phyloP scores from a whole-genome alignment of 2,888 invertebrate species.

The Cryptophagus acutangulus region DNA sequence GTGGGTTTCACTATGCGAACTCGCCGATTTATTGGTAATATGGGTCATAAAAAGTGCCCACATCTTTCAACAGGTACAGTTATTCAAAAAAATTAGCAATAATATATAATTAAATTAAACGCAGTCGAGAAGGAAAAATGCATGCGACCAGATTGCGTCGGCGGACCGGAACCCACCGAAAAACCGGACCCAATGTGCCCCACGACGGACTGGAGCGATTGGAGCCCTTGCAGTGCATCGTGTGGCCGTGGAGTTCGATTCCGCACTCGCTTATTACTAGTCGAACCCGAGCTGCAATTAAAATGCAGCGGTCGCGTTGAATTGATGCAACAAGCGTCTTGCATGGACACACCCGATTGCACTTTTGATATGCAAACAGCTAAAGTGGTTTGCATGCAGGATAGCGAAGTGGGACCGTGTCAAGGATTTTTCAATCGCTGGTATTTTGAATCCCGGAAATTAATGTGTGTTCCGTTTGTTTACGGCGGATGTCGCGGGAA shows the following conservation, averaged over 20 bases:
- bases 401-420: conserved; percentile 78
- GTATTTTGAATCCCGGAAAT: conserved; percentile 70
- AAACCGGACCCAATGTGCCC: conserved; percentile 64
- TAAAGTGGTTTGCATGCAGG: conserved; percentile 80
- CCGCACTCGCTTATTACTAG: conserved; percentile 66
- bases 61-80: conserved; percentile 59
- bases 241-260: conserved; percentile 78
- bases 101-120: no score
- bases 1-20: conserved; percentile 70
- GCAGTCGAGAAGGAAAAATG: conserved; percentile 69
- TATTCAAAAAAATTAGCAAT: background rate
- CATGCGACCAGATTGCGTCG: conserved; percentile 64
- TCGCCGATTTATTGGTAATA: conserved; percentile 67
- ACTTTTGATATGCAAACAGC: conserved; percentile 69
- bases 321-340: conserved; percentile 70
- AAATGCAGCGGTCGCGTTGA: conserved; percentile 65
- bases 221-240: conserved; percentile 86
- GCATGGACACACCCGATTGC: conserved; percentile 64
- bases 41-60: conserved; percentile 77
- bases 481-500: conserved; percentile 91
- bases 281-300: conserved; percentile 60
- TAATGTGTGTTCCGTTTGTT: conserved; percentile 78
- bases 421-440: conserved; percentile 82
- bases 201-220: conserved; percentile 84
- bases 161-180: conserved; percentile 33